These are phyloP conservation scores for Atherinosoma microstoma DNA, from an alignment of 2,797 vertebrate genomes.

Conservation along the genomic window DNA sequence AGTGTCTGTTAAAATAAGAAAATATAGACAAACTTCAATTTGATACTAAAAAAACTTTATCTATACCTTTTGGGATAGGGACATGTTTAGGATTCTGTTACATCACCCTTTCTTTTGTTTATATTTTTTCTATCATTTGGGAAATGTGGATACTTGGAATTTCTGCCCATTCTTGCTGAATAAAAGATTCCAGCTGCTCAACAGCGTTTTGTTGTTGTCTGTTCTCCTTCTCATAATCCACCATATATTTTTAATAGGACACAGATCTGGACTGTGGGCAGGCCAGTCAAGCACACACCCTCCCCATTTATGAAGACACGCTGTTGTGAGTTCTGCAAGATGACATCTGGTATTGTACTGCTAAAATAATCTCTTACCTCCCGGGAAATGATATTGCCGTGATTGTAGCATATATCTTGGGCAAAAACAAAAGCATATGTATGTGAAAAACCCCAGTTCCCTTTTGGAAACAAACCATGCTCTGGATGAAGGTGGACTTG, in stretches of 20 bases:
- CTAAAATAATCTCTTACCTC: neutral
- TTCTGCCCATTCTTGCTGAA: neutral
- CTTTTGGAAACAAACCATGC: neutral
- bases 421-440: neutral
- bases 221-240: neutral
- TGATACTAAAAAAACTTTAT: neutral
- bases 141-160: neutral
- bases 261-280: neutral
- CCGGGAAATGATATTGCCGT: neutral
- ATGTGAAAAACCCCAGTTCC: neutral
- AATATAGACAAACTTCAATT: neutral
- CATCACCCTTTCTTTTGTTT: neutral
- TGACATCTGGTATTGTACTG: neutral
- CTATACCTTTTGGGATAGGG: neutral
- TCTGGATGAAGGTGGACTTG: neutral
- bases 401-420: neutral
- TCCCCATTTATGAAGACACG: neutral
- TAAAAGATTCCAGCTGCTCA: neutral
- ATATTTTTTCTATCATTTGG: neutral
- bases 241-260: neutral
- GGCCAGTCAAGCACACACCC: neutral
- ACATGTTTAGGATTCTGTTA: neutral
- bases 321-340: neutral
- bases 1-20: neutral
- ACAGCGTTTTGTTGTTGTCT: neutral